Base-by-base conservation (phyloP, 2,113 vertebrate species). In the Mus pahari region DNA sequence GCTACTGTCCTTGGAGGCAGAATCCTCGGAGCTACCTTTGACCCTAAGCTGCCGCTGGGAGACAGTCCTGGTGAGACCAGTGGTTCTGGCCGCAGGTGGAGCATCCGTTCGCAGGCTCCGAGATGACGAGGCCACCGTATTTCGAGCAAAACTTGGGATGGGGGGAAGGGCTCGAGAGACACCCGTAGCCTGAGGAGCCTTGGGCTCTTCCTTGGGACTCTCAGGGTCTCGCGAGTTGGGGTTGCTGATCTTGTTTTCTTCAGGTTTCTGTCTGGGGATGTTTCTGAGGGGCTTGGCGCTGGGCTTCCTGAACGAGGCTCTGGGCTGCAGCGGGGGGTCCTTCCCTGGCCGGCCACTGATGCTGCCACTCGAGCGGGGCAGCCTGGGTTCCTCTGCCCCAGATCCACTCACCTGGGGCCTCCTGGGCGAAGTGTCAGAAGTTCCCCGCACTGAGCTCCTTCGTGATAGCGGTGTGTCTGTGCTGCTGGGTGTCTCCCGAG, bases 71-170 rank as follows among this genome's bases (percentile, higher is more conserved):
- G 98, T 98, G 68, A 99, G 93, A 3, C 98, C 92, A 2, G 96
- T 98, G 96, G 98, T 97, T 90, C 93, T 98, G 11, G 99, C 97
- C 0, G 90, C 95, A 1, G 97, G 58, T 0, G 93, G 88, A 0
- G 98, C 83, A 62, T 99, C 99, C 8, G 99, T 98, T 94, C 98
- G 99, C 86, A 98, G 97, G 94, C 98, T 98, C 83, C 99, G 98
- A 64, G 99, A 99, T 11, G 99, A 98, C 12, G 99, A 99, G 60
- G 99, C 98, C n/a, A 99, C 98, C 0, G 99, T 99, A 97, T 99
- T 99, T 36, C 99, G 99, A 0, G 99, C 99, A 84, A 99, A 99
- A 98, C 97, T 98, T 22, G 99, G 99, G 82, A 99, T 26, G 0
- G 96, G 22, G 0, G 98, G 94, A 1, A 97, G 64, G 92, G 75